These are phyloP conservation scores for Tribolium madens DNA, from an alignment of 1,140 invertebrate genomes.

Conservation along the genomic window DNA sequence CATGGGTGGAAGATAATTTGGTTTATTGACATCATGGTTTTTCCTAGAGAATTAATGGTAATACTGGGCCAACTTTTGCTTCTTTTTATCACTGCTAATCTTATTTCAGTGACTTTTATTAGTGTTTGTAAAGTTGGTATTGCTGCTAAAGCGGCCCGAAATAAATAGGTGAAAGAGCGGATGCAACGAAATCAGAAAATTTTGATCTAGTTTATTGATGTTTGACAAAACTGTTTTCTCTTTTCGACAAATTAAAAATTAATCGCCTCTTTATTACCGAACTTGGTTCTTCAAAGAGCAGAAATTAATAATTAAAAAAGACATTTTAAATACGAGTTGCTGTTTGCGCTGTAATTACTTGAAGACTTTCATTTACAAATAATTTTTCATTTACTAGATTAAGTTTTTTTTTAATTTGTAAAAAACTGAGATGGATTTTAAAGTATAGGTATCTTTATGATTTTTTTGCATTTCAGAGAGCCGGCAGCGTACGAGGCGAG, in stretches of 20 bases:
- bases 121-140: neutral
- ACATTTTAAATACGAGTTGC: neutral
- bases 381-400: constrained; percentile 1
- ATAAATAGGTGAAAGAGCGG: neutral
- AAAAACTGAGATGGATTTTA: too few species aligned
- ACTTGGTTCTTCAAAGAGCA: neutral
- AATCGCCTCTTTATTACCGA: neutral
- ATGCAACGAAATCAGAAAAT: neutral
- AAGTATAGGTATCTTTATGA: too few species aligned
- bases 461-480: constrained; percentile 69
- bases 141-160: neutral
- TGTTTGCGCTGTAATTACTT: neutral
- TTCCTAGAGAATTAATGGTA: neutral
- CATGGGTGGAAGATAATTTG: constrained; percentile 2
- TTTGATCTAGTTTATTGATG: neutral
- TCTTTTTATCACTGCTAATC: constrained; percentile 13
- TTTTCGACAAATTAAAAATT: neutral
- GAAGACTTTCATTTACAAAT: neutral
- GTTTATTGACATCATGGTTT: constrained; percentile 13
- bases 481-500: constrained; percentile 89
- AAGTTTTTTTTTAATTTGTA: too few species aligned
- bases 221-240: too few species aligned
- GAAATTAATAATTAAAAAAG: neutral
- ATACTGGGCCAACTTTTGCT: neutral
- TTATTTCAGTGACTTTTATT: constrained; percentile 11